Conservation (phyloP, 2,113 vertebrate genomes). For the Plotosus lineatus region DNA sequence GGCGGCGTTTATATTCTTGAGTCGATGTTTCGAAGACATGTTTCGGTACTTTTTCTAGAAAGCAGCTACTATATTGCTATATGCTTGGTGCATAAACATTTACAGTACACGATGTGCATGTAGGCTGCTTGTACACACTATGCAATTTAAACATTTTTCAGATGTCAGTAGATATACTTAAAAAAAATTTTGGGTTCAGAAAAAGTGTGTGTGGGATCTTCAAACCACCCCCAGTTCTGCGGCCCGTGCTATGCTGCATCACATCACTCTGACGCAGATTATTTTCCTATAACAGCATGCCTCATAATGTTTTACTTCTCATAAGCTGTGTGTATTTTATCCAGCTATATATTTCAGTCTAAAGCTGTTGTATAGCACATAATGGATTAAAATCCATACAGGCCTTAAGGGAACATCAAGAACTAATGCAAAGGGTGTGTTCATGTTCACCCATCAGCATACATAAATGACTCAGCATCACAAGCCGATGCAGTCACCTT, state of each 20-base stretch:
- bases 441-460: constrained; percentile 8
- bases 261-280: background rate
- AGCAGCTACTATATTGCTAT: too few species aligned
- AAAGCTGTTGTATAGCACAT: constrained; percentile 19
- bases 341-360: constrained; percentile 11
- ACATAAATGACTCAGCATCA: constrained; percentile 52
- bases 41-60: too few species aligned
- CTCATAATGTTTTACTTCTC: background rate
- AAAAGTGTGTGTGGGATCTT: too few species aligned
- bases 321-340: background rate
- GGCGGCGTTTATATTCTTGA: too few species aligned
- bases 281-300: constrained; percentile 1
- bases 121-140: too few species aligned
- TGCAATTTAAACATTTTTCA: too few species aligned
- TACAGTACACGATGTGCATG: too few species aligned
- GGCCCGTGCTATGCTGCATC: background rate
- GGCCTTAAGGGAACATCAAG: constrained; percentile 32
- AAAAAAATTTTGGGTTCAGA: too few species aligned
- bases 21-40: too few species aligned
- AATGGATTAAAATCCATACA: constrained; percentile 23
- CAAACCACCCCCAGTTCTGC: too few species aligned
- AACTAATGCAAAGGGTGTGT: constrained; percentile 38
- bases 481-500: constrained; percentile 14
- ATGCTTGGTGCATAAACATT: too few species aligned
- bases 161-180: too few species aligned